Percentiles rank a stretch among this genome's conserved stretches.
Conservation (phyloP, 2,113 vertebrate species). For the Oncorhynchus tshawytscha region DNA sequence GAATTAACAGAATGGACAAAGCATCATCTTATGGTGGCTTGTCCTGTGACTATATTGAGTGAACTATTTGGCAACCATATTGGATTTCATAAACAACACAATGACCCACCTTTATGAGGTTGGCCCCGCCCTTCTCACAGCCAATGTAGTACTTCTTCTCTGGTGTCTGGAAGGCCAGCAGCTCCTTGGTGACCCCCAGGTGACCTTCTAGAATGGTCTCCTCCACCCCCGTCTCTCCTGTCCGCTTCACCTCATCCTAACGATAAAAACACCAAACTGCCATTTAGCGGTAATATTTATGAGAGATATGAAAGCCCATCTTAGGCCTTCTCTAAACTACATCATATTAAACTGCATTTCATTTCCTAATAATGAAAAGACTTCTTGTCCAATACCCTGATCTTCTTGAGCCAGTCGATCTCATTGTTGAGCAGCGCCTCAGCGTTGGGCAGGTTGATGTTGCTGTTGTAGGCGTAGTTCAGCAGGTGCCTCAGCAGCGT, state of each 20-base stretch:
- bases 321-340: not conserved
- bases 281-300: not conserved
- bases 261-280: not conserved
- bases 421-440: conserved; percentile 92
- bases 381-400: not conserved
- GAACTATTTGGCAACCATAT: not conserved
- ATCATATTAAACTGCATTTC: too few relatives aligned
- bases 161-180: conserved; percentile 87
- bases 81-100: not conserved
- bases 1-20: not conserved
- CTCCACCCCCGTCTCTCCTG: conserved; percentile 85
- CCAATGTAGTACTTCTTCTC: conserved; percentile 91
- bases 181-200: conserved; percentile 87
- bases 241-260: conserved; percentile 89
- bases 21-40: not conserved
- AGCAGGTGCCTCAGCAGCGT: conserved; percentile 86
- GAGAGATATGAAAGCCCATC: not conserved
- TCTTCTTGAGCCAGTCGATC: conserved; percentile 86
- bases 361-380: too few relatives aligned
- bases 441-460: conserved; percentile 88
- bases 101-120: conserved; percentile 82
- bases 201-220: conserved; percentile 89
- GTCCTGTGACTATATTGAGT: not conserved
- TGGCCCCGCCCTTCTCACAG: conserved; percentile 90
- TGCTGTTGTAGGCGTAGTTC: conserved; percentile 90